A percentile compares a stretch with the other conserved stretches of the same genome.
These are phyloP conservation scores for Diaprepes abbreviatus DNA, from an alignment of 2,888 invertebrate genomes.

Conservation along the genomic window DNA sequence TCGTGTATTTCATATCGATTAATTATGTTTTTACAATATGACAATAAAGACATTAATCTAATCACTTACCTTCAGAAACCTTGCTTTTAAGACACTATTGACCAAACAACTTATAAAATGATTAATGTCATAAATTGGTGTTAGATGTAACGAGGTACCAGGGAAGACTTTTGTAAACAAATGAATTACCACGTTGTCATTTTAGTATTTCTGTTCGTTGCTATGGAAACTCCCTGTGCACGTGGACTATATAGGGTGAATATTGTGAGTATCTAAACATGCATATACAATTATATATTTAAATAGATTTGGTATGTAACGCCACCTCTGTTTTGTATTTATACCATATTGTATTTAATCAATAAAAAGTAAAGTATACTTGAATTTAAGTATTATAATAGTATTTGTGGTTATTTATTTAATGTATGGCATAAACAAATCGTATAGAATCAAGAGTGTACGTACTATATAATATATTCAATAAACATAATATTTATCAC, in stretches of 20 bases:
- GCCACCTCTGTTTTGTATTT: background rate
- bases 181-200: constrained; percentile 34
- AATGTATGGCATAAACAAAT: too few relatives aligned
- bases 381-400: too few relatives aligned
- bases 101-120: constrained; percentile 44
- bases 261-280: background rate
- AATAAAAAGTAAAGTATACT: too few relatives aligned
- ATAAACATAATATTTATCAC: too few relatives aligned
- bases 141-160: constrained; percentile 16
- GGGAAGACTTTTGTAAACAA: constrained; percentile 55
- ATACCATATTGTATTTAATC: too few relatives aligned
- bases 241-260: background rate
- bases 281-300: too few relatives aligned
- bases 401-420: too few relatives aligned
- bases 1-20: background rate
- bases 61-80: constrained; percentile 21
- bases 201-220: constrained; percentile 51
- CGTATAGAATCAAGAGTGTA: too few relatives aligned
- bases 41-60: background rate
- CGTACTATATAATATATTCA: too few relatives aligned
- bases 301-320: too few relatives aligned
- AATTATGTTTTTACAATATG: background rate
- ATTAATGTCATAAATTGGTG: constrained; percentile 49
- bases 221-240: constrained; percentile 49
- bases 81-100: constrained; percentile 41